phyloP scores from a whole-genome alignment of 2,888 invertebrate genomes.

The Tethea ocularis region DNA sequence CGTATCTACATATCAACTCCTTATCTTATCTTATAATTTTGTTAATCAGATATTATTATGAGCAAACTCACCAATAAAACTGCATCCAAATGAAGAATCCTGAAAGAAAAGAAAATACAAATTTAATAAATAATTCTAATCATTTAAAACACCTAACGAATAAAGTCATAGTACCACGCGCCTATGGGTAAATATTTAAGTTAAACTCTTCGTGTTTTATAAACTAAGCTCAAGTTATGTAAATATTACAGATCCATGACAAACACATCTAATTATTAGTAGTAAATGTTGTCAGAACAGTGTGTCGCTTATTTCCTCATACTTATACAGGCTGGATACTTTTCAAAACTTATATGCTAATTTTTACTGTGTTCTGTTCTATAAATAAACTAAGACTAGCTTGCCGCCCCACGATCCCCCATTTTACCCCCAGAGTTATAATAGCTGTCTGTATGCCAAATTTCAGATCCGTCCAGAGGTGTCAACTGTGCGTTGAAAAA shows the following conservation, averaged over 20 bases:
- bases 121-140: conserved; percentile 15
- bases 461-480: too few species aligned
- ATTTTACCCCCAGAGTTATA: too few species aligned
- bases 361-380: too few species aligned
- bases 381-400: too few species aligned
- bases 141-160: too few species aligned
- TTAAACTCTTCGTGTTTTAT: conserved; percentile 34
- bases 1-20: not conserved
- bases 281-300: too few species aligned
- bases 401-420: too few species aligned
- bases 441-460: too few species aligned
- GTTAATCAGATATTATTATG: not conserved
- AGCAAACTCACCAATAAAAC: not conserved
- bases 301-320: too few species aligned
- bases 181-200: conserved; percentile 40
- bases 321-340: too few species aligned
- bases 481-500: too few species aligned
- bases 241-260: conserved; percentile 18
- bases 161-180: conserved; percentile 31
- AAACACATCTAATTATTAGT: not conserved
- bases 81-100: conserved; percentile 16
- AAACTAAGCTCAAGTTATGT: conserved; percentile 32
- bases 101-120: conserved; percentile 36
- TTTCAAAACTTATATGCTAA: too few species aligned
- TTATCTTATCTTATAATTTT: not conserved